These are phyloP conservation scores for Apis florea DNA, from an alignment of 1,140 invertebrate genomes.

Conservation along the genomic window DNA sequence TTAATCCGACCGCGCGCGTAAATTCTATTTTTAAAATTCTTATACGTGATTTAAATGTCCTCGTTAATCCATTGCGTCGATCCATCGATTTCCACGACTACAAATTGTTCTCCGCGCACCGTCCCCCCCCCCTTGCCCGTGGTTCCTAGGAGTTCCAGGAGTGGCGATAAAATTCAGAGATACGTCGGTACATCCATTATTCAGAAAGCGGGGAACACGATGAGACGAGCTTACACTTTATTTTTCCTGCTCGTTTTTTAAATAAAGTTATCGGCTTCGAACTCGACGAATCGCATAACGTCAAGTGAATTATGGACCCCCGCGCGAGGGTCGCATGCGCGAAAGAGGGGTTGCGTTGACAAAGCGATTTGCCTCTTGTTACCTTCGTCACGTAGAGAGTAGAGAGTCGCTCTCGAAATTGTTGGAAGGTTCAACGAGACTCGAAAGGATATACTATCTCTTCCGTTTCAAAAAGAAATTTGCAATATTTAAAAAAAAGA, in stretches of 20 bases:
- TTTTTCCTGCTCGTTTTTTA: conserved; percentile 39
- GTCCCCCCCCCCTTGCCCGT: too few relatives aligned
- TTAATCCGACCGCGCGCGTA: neutral
- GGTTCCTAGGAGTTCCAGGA: neutral
- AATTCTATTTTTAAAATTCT: neutral
- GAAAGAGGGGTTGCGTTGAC: conserved; percentile 55
- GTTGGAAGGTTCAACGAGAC: conserved; percentile 36
- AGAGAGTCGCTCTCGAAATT: conserved; percentile 53
- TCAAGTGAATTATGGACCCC: conserved; percentile 38
- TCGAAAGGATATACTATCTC: conserved; percentile 13
- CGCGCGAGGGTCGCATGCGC: conserved; percentile 10
- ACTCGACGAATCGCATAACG: conserved; percentile 55
- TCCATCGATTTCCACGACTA: neutral
- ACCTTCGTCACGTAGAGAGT: conserved; percentile 60
- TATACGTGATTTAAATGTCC: neutral
- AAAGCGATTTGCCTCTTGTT: conserved; percentile 67
- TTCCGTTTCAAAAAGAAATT: too few relatives aligned
- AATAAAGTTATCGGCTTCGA: conserved; percentile 58
- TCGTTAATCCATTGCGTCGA: neutral
- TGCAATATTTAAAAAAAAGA: neutral
- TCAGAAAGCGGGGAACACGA: conserved; percentile 18
- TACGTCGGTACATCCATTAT: conserved; percentile 33
- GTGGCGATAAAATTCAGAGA: conserved; percentile 21
- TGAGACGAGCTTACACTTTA: conserved; percentile 11
- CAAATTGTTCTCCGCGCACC: neutral